Base-by-base conservation (phyloP, 2,888 invertebrate genomes). In the Dryocosmus kuriphilus region DNA sequence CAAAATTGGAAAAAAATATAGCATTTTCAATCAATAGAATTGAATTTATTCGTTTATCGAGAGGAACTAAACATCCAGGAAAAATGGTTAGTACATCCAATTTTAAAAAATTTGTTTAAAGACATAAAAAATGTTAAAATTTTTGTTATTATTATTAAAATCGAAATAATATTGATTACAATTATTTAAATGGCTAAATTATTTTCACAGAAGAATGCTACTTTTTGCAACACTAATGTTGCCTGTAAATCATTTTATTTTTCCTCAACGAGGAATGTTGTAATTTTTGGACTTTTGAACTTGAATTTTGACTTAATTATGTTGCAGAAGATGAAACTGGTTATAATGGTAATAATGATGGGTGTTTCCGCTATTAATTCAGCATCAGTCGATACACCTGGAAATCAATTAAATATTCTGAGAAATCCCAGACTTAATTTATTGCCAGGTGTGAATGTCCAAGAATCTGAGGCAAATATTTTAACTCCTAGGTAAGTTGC, bases 361-460 rank as follows among this genome's bases (percentile, higher is more conserved):
- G 46, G 71, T 27, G 46, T 71, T 71, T 27, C 71, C n/a, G 46
- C 27, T 51, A 71, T 51, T 30, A 9, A 46, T 71, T 71, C 30
- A 46, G 51, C 41, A n/a, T 30, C 30, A 19, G n/a, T 71, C 46
- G 30, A 51, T 71, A 19, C 46, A 71, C n/a, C 46, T 27, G 27
- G 46, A 41, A 67, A 67, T 46, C 67, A 41, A 27, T 41, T 62
- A 32, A 62, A 62, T 35, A 5, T 41, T 41, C 67, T 41, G 24
- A 24, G 41, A n/a, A 27, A 46, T 30, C 19, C 30, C n/a, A 46
- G 46, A 51, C 51, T 8, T n/a, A 71, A 30, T 30, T 46, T 51
- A 51, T 46, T 51, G 7, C 71, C 46, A 46, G 46, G 46, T 51
- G 71, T 27, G n/a, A 30, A 46, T 46, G 41, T 16, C 24, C 67